A percentile compares a stretch with the other conserved stretches of the same genome.
phyloP scores from a whole-genome alignment of 2,113 vertebrate species.

The Turdus rufiventris region DNA sequence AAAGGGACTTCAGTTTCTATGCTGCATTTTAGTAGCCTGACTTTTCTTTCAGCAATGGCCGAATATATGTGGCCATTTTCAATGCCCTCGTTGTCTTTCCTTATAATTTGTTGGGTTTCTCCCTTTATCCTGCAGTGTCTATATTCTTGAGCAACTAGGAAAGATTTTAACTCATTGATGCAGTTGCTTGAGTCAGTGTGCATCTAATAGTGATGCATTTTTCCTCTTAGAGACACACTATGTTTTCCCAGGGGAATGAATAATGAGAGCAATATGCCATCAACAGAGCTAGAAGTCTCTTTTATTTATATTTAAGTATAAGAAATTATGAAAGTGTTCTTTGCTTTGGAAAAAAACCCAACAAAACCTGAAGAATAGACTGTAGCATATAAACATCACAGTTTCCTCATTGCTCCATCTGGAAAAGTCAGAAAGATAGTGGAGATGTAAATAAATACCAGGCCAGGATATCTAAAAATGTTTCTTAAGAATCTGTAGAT shows the following conservation, averaged over 20 bases:
- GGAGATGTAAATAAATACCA: neutral
- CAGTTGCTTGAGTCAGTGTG: neutral
- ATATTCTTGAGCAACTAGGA: neutral
- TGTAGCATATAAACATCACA: neutral
- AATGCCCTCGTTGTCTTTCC: fast-evolving
- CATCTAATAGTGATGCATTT: neutral
- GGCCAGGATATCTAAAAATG: neutral
- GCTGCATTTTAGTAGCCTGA: neutral
- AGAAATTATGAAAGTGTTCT: neutral
- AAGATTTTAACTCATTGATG: neutral
- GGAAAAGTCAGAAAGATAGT: neutral
- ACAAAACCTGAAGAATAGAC: neutral
- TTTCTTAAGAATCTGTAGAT: neutral
- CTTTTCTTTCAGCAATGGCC: neutral
- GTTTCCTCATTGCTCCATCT: neutral
- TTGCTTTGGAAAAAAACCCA: neutral
- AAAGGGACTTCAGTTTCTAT: neutral
- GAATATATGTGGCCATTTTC: neutral
- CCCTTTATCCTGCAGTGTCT: neutral
- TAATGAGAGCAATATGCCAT: neutral
- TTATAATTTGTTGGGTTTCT: neutral
- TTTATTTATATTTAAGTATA: neutral
- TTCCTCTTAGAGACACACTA: neutral
- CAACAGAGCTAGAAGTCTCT: neutral
- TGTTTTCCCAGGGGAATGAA: neutral